phyloP scores from a whole-genome alignment of 2,888 invertebrate species.

The Phengaris arion region DNA sequence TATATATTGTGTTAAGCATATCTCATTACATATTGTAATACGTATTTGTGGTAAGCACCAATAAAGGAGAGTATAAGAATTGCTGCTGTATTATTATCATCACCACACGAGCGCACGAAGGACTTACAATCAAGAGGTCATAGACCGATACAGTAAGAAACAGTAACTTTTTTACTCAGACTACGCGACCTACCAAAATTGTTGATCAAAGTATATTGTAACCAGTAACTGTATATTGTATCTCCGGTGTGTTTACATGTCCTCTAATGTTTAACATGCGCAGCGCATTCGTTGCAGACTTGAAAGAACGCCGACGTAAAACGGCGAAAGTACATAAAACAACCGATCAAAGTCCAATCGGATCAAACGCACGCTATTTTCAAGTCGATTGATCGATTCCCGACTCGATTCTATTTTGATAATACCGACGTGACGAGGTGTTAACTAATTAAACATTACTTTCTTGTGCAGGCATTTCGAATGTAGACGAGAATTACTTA shows the following conservation, averaged over 20 bases:
- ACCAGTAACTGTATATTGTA: background rate
- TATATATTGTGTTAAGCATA: too few species aligned
- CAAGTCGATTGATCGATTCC: constrained; percentile 56
- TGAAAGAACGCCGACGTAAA: constrained; percentile 38
- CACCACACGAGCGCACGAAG: too few species aligned
- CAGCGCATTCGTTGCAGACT: constrained; percentile 18
- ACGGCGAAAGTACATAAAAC: constrained; percentile 52
- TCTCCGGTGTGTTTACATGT: too few species aligned
- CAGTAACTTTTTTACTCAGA: too few species aligned
- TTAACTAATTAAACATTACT: constrained; percentile 18
- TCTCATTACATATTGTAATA: too few species aligned
- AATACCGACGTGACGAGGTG: constrained; percentile 35
- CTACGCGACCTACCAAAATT: background rate
- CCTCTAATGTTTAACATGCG: constrained; percentile 1
- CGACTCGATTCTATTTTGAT: constrained; percentile 46
- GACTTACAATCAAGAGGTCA: too few species aligned
- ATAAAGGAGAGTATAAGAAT: too few species aligned
- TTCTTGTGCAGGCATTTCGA: background rate
- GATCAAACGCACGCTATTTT: constrained; percentile 60
- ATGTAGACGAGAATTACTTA: background rate
- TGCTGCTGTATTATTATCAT: too few species aligned
- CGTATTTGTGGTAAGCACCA: too few species aligned
- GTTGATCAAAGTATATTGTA: background rate
- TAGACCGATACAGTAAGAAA: too few species aligned
- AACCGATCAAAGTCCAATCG: constrained; percentile 47